Conservation (phyloP, 2,888 invertebrate species). For the Fragum sueziense region DNA sequence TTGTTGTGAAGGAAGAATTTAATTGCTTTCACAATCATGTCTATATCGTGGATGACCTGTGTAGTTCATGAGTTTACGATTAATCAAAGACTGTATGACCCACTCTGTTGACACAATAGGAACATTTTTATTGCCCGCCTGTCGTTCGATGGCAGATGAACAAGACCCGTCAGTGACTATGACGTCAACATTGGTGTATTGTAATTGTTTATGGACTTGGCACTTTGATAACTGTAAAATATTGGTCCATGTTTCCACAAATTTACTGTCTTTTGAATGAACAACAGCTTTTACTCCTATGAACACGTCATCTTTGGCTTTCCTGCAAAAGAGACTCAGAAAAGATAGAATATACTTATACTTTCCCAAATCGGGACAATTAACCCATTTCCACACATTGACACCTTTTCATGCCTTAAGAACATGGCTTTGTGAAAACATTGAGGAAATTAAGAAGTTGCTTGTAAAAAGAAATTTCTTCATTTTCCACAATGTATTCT, state of each 20-base stretch:
- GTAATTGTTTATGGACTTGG: slow-evolving; percentile 62
- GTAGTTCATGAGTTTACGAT: slow-evolving; percentile 83
- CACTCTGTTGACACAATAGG: slow-evolving; percentile 88
- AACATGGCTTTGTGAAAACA: too few species aligned
- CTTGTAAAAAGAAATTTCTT: too few species aligned
- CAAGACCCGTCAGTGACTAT: slow-evolving; percentile 87
- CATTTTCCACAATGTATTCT: too few species aligned
- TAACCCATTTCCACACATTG: neutral
- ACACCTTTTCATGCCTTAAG: too few species aligned
- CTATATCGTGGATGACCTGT: slow-evolving; percentile 73
- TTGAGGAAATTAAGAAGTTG: too few species aligned
- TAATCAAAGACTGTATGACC: slow-evolving; percentile 88
- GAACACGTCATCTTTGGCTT: slow-evolving; percentile 51
- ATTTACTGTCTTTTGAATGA: slow-evolving; percentile 67
- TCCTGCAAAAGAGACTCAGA: slow-evolving; percentile 65
- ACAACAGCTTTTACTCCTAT: slow-evolving; percentile 64
- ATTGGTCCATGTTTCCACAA: slow-evolving; percentile 72
- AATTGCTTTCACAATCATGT: slow-evolving; percentile 30
- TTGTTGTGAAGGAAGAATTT: too few species aligned
- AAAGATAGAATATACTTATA: too few species aligned
- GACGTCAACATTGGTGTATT: slow-evolving; percentile 66
- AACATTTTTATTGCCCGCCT: slow-evolving; percentile 85
- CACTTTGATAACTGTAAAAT: slow-evolving; percentile 73
- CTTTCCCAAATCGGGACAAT: too few species aligned
- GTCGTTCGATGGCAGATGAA: slow-evolving; percentile 84